Evolutionary conservation across 2,797 vertebrate species (phyloP).

Genomic region (Salmo trutta): DNA sequence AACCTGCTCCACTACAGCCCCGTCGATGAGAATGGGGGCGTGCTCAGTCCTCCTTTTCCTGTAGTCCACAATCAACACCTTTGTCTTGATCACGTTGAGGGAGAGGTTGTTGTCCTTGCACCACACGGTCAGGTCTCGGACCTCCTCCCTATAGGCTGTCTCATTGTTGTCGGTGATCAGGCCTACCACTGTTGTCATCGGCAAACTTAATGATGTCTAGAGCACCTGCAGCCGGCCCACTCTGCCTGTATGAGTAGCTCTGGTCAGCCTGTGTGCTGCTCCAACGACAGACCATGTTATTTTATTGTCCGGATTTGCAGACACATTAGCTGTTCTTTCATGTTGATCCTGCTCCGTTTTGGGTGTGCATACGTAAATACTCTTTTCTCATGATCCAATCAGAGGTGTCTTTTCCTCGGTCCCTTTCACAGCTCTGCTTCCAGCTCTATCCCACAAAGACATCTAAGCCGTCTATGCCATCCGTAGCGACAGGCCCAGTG

Average conservation of each 20-base stretch:
- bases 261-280: neutral
- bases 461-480: neutral
- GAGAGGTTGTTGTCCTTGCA: too few relatives aligned
- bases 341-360: neutral
- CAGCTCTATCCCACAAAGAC: neutral
- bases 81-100: too few relatives aligned
- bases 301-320: neutral
- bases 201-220: neutral
- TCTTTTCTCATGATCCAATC: neutral
- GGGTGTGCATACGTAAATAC: neutral
- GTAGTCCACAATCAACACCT: too few relatives aligned
- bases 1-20: too few relatives aligned
- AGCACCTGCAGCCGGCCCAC: neutral
- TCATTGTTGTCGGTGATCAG: too few relatives aligned
- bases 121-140: too few relatives aligned
- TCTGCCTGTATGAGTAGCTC: neutral
- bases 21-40: too few relatives aligned
- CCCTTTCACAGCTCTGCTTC: neutral
- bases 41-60: too few relatives aligned
- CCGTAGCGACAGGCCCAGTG: conserved; percentile 25
- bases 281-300: neutral
- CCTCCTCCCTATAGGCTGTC: too few relatives aligned
- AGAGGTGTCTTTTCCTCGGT: neutral
- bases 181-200: too few relatives aligned
- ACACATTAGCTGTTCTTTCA: neutral